Base-by-base conservation (phyloP, 92 coral and sea anemone species). In the Zoanthus gigantus region DNA sequence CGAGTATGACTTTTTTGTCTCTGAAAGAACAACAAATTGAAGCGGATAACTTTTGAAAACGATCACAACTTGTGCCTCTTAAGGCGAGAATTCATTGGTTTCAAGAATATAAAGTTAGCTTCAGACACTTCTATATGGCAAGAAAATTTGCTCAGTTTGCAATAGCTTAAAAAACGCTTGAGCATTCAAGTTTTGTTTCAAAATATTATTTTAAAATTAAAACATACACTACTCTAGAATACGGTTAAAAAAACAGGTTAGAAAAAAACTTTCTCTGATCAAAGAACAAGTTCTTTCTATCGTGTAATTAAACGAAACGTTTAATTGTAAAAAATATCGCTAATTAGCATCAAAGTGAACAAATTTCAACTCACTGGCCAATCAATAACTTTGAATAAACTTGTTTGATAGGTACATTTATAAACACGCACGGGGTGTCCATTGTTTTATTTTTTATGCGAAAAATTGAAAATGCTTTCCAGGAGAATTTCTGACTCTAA, bases 301-400 rank as follows among this genome's bases (percentile, higher is more conserved):
- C 89, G 30, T 60, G 52, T 45, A 85, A 77, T 71, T 78, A 86
- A 81, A 78, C 94, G 90, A 74, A 87, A 89, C 76, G 90, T 93
- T 90, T 95, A 93, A 95, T 95, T 95, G 96, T 89, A 87, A 93
- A 89, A 94, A 94, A 93, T 94, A 91, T 93, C 72, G 92, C 82
- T 95, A 95, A 95, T 95, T 95, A 95, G 98, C 98, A 95, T 94
- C 91, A 89, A 89, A 91, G 92, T 93, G 90, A 93, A 95, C 96
- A 95, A 94, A 93, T 93, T 95, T 95, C 74, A 85, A 91, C 82
- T 88, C 88, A 37, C 37, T 29, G 68, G 66, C 98, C 98, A 95
- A 95, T 95, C 86, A 91, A n/a, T 66, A 61, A 47, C 48, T 29
- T 72, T 90, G 72, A 88, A 89, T 46, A 74, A 86, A 91, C 79